Base-by-base conservation (phyloP, 2,113 vertebrate species). In the Cyphomyrus plagiostoma region DNA sequence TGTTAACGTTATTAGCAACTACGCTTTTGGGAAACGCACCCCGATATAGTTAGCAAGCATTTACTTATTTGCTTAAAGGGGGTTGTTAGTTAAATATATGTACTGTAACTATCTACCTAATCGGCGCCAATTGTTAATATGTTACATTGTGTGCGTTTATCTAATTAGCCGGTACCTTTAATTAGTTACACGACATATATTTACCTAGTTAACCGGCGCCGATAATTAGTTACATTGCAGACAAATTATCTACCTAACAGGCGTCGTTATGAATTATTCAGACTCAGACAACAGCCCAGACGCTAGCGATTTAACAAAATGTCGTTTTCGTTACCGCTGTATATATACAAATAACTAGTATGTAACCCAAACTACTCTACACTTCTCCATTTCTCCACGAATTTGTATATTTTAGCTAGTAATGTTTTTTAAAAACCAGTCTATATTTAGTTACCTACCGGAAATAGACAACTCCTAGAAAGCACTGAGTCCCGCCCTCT, bases 391-490 rank as follows among this genome's bases (percentile, higher is more conserved):
- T 15, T 13, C 30, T 77, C 70, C 26, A 39, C 26, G 70, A 77
- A 77, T 39, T 77, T 39, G 1, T 39, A 39, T 19, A 77, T 66
- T 66, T 26, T 66, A 66, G 8, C 4, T 66, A 66, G 23, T 66
- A 66, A 66, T 26, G 62, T 66, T 66, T 66, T 77, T 39, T 39
- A 17, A 77, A 62, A 77, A 77, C 8, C 70, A 17, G n/a, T 66
- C 62, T 30, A 13, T 74, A 35, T 77, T 77, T 77, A 77, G 70
- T 80, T 53, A 87, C 85, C 50, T 87, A 53, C 23, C 85, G 85
- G 85, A 87, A 87, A 52, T 35, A 39, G n/a, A 21, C n/a, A 13
- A 19, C 49, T 35, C 49, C n/a, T 13, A 87, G n/a, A 19, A 53
- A 48, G 10, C 45, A 48, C 11, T 26, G 48, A 13, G 50, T 2